A percentile compares a stretch with the other conserved stretches of the same genome.
Conservation (phyloP, 2,888 invertebrate species). For the Lissocephala sabroskyi region DNA sequence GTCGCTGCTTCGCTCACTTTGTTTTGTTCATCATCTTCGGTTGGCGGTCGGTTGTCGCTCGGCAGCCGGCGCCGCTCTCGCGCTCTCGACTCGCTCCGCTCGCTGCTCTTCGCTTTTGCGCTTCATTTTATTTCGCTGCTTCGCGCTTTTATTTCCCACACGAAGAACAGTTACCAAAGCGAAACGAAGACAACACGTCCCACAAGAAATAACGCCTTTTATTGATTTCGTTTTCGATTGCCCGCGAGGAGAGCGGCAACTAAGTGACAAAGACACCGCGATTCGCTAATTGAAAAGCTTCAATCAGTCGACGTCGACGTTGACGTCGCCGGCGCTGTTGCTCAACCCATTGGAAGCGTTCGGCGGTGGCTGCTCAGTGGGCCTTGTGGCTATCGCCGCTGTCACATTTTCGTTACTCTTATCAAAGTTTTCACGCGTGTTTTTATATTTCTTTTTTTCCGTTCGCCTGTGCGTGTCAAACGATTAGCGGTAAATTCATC, state of each 20-base stretch:
- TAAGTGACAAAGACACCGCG: not conserved
- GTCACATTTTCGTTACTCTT: constrained; percentile 23
- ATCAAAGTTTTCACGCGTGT: constrained; percentile 42
- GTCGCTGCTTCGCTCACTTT: constrained; percentile 29
- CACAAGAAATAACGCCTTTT: no score
- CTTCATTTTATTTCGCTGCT: constrained; percentile 30
- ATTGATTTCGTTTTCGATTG: constrained; percentile 33
- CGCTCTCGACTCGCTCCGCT: constrained; percentile 6
- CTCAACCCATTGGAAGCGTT: not conserved
- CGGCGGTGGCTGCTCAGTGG: constrained; percentile 5
- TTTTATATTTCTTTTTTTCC: constrained; percentile 16
- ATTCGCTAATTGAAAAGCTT: constrained; percentile 47
- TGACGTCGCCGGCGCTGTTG: no score
- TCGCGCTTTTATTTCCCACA: constrained; percentile 43
- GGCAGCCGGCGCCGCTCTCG: constrained; percentile 31
- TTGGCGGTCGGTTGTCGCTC: not conserved
- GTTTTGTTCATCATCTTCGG: constrained; percentile 44
- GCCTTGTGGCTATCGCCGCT: constrained; percentile 12
- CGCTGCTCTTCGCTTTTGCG: constrained; percentile 18
- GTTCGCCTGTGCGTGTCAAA: no score
- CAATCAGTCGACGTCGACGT: no score
- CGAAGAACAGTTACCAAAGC: no score
- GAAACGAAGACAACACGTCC: no score
- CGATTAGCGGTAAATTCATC: no score
- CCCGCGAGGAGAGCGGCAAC: no score